Percentiles rank a stretch among this genome's conserved stretches.
Evolutionary conservation across 2,888 invertebrate species (phyloP).

Genomic region (Erynnis tages): DNA sequence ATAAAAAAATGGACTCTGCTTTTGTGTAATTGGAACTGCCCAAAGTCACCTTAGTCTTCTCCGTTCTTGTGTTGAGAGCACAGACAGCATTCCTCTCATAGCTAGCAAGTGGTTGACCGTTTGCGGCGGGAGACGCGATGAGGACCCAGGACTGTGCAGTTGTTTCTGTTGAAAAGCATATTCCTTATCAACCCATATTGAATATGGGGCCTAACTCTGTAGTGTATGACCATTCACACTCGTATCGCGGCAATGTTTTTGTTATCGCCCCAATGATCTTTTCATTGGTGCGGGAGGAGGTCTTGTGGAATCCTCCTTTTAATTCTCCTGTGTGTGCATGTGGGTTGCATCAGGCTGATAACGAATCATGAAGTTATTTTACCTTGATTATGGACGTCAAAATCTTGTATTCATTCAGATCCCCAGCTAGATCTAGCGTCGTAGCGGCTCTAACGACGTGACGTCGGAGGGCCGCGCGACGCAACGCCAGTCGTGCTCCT

Average conservation of each 20-base stretch:
- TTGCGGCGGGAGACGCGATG: constrained; percentile 56
- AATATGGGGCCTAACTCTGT: no score
- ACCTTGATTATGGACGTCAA: constrained; percentile 63
- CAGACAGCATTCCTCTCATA: constrained; percentile 60
- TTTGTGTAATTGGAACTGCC: no score
- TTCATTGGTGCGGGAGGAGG: no score
- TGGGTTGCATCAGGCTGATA: no score
- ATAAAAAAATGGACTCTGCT: no score
- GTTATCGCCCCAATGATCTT: no score
- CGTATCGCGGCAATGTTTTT: no score
- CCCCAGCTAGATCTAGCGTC: constrained; percentile 45
- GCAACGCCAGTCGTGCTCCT: constrained; percentile 61
- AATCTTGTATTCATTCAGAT: constrained; percentile 48
- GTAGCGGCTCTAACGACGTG: constrained; percentile 61
- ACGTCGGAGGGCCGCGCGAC: constrained; percentile 66
- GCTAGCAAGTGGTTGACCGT: constrained; percentile 68
- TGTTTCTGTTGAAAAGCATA: constrained; percentile 54
- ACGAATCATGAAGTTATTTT: not conserved
- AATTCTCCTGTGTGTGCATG: no score
- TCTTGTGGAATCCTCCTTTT: no score
- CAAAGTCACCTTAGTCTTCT: constrained; percentile 59
- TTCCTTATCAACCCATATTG: no score
- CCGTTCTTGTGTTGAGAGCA: constrained; percentile 63
- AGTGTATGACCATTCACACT: no score
- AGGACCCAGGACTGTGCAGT: constrained; percentile 45